Evolutionary conservation across 2,113 vertebrate genomes (phyloP).

Genomic region (Albula goreensis): DNA sequence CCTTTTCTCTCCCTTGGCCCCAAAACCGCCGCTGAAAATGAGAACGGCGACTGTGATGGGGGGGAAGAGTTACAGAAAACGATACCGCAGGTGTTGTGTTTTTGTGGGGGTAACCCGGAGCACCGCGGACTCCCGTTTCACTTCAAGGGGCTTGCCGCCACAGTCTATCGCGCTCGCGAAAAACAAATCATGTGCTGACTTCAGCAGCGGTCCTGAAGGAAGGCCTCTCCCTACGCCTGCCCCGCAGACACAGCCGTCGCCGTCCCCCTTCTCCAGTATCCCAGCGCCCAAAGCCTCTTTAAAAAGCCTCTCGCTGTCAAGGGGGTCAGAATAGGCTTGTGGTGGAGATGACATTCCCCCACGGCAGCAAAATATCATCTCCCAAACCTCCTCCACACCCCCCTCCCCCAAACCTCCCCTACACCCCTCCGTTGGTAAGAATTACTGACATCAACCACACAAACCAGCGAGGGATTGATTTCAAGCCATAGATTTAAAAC

Average conservation of each 20-base stretch:
- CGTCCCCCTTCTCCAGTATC: background rate
- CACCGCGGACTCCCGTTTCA: background rate
- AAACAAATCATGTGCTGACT: background rate
- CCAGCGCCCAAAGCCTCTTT: slow-evolving; percentile 3
- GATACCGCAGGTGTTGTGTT: background rate
- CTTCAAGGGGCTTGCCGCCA: background rate
- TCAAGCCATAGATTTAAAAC: slow-evolving; percentile 58
- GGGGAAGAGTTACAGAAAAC: background rate
- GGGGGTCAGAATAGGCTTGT: slow-evolving; percentile 58
- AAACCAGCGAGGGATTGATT: slow-evolving; percentile 60
- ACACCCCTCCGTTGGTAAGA: slow-evolving; percentile 45
- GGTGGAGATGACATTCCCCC: slow-evolving; percentile 59
- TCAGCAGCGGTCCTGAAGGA: background rate
- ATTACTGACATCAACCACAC: slow-evolving; percentile 65
- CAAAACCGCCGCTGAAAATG: background rate
- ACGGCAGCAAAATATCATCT: slow-evolving; percentile 70
- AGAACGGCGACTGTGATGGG: background rate
- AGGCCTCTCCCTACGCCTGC: background rate
- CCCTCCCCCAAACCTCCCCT: slow-evolving; percentile 17
- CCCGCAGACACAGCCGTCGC: background rate
- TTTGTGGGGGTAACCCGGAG: background rate
- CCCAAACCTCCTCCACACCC: slow-evolving; percentile 33
- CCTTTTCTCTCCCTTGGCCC: no score
- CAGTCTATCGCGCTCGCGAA: background rate
- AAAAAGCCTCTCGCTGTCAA: slow-evolving; percentile 40